Conservation (phyloP, 2,888 invertebrate species). For the Acanthopleura granulata region DNA sequence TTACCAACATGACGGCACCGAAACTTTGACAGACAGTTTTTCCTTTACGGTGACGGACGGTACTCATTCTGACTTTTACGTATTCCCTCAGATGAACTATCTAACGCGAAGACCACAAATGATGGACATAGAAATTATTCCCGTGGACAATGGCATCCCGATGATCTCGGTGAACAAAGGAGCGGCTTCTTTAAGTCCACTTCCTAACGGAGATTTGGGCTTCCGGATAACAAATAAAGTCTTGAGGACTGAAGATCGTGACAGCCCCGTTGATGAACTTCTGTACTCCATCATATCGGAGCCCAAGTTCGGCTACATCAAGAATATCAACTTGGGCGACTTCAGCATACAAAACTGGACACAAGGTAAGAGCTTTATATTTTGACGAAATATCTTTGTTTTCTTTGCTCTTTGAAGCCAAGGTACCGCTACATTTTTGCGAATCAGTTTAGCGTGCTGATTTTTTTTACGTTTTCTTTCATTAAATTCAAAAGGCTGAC, state of each 20-base stretch:
- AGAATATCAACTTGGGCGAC: conserved; percentile 49
- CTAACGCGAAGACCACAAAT: conserved; percentile 59
- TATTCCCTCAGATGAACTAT: conserved; percentile 58
- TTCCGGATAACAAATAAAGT: conserved; percentile 54
- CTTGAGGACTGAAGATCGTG: conserved; percentile 60
- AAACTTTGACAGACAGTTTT: conserved; percentile 63
- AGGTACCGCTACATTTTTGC: neutral
- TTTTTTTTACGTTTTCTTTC: too few species aligned
- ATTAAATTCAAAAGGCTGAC: too few species aligned
- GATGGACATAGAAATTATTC: conserved; percentile 62
- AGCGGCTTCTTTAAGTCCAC: conserved; percentile 50
- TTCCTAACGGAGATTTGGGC: conserved; percentile 50
- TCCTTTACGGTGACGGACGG: conserved; percentile 67
- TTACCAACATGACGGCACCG: conserved; percentile 69
- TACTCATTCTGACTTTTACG: conserved; percentile 64
- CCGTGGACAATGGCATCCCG: conserved; percentile 66
- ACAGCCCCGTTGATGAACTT: conserved; percentile 56
- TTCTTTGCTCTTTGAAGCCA: neutral
- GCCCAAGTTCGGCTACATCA: conserved; percentile 61
- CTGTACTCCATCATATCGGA: conserved; percentile 53
- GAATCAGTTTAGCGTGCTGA: too few species aligned
- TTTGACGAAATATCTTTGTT: neutral
- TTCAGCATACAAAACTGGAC: conserved; percentile 61
- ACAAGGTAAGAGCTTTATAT: conserved; percentile 61
- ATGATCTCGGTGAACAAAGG: conserved; percentile 61